phyloP scores from a whole-genome alignment of 2,113 vertebrate species.

The Microcebus jonahi region DNA sequence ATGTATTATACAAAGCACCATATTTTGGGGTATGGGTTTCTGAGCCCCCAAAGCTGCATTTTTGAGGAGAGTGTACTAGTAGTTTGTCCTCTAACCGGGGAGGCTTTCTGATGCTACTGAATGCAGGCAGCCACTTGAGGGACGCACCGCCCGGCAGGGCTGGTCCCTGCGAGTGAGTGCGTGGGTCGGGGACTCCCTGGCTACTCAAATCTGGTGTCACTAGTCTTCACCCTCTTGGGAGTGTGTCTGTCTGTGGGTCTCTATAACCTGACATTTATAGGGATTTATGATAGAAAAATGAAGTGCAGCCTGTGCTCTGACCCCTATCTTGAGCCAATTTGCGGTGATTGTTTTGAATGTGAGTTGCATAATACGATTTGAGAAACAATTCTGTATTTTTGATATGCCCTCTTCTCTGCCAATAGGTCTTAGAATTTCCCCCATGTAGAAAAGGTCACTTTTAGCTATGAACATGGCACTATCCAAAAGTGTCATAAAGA shows the following conservation, averaged over 20 bases:
- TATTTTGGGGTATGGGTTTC: too few species aligned
- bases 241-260: neutral
- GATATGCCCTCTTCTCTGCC: neutral
- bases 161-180: neutral
- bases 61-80: neutral
- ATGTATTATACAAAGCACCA: too few species aligned
- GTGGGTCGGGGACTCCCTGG: neutral
- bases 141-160: rapidly evolving
- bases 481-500: neutral
- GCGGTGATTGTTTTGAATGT: neutral
- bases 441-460: neutral
- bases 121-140: neutral
- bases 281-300: neutral
- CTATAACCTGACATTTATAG: neutral
- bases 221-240: neutral
- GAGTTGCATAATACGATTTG: neutral
- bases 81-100: neutral
- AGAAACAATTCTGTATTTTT: neutral
- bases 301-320: neutral
- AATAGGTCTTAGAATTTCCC: neutral
- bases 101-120: neutral
- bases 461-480: neutral
- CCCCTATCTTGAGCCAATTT: neutral
- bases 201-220: neutral
- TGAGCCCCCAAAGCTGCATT: neutral